Evolutionary conservation across 2,888 invertebrate genomes (phyloP).

Genomic region (Eupithecia vulgata): DNA sequence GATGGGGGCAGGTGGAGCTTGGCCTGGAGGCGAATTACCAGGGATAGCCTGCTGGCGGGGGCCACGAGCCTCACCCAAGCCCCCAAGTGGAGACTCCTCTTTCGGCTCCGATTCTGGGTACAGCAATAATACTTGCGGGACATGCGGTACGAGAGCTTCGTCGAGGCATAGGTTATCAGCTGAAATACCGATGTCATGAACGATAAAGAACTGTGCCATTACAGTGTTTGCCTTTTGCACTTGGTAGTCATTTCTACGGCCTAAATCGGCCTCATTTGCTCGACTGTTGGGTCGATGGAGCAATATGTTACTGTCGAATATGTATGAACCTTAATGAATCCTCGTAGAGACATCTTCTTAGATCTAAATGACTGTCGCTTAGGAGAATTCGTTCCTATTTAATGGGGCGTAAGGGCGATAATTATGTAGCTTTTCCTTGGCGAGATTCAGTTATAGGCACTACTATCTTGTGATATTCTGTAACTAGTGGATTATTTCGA

Average conservation of each 20-base stretch:
- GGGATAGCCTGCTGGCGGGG: constrained; percentile 85
- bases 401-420: constrained; percentile 47
- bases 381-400: constrained; percentile 56
- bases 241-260: constrained; percentile 71
- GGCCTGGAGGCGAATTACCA: constrained; percentile 86
- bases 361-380: constrained; percentile 62
- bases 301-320: constrained; percentile 59
- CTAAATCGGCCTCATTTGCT: constrained; percentile 73
- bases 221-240: constrained; percentile 55
- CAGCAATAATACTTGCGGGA: constrained; percentile 91
- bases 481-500: constrained; percentile 32
- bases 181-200: constrained; percentile 82
- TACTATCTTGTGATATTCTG: constrained; percentile 43
- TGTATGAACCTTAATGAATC: constrained; percentile 55
- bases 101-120: constrained; percentile 94
- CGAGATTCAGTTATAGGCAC: constrained; percentile 35
- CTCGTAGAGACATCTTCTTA: constrained; percentile 70
- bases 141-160: constrained; percentile 86
- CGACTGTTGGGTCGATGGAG: constrained; percentile 52
- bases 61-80: constrained; percentile 82
- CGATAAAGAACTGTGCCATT: constrained; percentile 48
- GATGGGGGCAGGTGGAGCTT: constrained; percentile 86
- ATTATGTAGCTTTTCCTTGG: constrained; percentile 43
- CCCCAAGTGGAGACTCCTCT: constrained; percentile 89
- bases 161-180: constrained; percentile 79